Conservation (phyloP, 1,140 invertebrate species). For the Physella acuta region DNA sequence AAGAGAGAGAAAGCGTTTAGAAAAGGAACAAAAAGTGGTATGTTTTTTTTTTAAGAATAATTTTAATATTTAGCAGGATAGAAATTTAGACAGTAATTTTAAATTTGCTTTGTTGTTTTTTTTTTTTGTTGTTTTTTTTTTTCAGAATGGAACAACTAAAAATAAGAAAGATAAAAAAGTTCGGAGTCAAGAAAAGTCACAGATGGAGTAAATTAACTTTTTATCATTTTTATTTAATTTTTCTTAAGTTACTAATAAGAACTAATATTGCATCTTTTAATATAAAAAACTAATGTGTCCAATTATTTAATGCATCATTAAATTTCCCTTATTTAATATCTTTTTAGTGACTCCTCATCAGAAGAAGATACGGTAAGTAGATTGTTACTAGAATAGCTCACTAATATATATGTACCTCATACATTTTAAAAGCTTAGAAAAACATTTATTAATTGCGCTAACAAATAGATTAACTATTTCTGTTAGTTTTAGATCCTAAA, state of each 20-base stretch:
- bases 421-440: too few relatives aligned
- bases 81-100: not conserved
- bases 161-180: not conserved
- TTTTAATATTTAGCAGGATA: not conserved
- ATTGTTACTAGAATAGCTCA: too few relatives aligned
- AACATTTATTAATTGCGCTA: too few relatives aligned
- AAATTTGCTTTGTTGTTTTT: not conserved
- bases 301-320: too few relatives aligned
- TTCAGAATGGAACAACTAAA: slow-evolving; percentile 7
- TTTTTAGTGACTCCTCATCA: not conserved
- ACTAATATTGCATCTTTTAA: too few relatives aligned
- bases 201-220: not conserved
- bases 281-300: too few relatives aligned
- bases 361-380: slow-evolving; percentile 13
- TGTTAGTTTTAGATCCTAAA: too few relatives aligned
- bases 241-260: too few relatives aligned
- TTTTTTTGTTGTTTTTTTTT: not conserved
- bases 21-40: slow-evolving; percentile 22
- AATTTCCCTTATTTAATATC: not conserved
- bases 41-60: not conserved
- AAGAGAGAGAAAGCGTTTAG: slow-evolving; percentile 21
- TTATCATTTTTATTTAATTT: not conserved
- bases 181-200: slow-evolving; percentile 7
- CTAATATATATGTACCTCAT: too few relatives aligned
- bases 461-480: too few relatives aligned